Evolutionary conservation across 2,113 vertebrate species (phyloP), one percentile per base, ranked within the genome.

Genomic region (Callospermophilus lateralis): DNA sequence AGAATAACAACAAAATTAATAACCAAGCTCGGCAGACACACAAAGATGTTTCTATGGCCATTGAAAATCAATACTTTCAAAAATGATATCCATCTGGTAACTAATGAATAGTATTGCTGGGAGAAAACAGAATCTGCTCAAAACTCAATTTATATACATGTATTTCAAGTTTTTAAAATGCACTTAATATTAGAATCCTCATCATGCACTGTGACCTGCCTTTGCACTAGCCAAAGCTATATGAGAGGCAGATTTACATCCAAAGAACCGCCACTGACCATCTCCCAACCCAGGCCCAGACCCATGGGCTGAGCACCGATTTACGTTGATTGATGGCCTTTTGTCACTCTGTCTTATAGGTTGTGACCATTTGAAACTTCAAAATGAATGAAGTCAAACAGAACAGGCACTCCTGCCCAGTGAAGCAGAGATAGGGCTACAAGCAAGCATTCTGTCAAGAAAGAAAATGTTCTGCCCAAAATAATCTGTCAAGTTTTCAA

Each of bases 311-410:
- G 95, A 96, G 95, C 78, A 39, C 83, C 90, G 92, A 96, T 51
- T 96, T 83, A 17, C 79, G 80, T 95, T 99, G 98, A 99, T 98
- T 98, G 99, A 99, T 98, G 97, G 98, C 97, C 98, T 97, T 98
- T 90, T 99, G 98, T 99, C 99, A 99, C 97, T 98, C 98, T 97
- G 96, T 93, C 98, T 94, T 97, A 97, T 83, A 96, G 98, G 98
- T 98, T 98, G 97, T 97, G 98, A 98, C 98, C 96, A 73, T 95
- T 95, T 87, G 94, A 98, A 98, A 96, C 95, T 98, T 98, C 95
- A 97, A 96, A 98, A 98, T 98, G 96, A 98, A 97, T 98, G 97
- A 98, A 98, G 94, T 53, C 96, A 98, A 97, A 98, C 95, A 98
- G 90, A 98, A 97, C 81, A 79, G 91, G 85, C 87, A 26, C 90